Evolutionary conservation across 2,113 vertebrate species (phyloP).

Genomic region (Todiramphus chloris): DNA sequence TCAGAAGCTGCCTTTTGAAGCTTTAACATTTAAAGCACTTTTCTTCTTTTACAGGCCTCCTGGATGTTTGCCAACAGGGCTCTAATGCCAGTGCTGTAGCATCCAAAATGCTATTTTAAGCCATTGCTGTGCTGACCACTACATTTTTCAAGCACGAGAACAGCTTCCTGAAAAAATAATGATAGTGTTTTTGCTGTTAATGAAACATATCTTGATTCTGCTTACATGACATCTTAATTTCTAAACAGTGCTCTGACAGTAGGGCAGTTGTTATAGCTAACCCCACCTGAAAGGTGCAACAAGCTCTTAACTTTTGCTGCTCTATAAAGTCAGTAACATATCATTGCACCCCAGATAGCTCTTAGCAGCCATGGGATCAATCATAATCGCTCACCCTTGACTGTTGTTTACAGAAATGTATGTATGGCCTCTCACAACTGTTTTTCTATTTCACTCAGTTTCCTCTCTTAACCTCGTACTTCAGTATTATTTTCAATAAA

Average conservation of each 20-base stretch:
- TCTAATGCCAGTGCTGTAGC: constrained; percentile 8
- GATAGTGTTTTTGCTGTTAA: background rate
- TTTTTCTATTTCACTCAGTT: background rate
- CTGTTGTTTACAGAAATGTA: too few species aligned
- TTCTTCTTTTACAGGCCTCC: background rate
- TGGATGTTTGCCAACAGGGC: background rate
- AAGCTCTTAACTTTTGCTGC: background rate
- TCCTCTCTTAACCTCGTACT: background rate
- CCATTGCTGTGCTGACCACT: constrained; percentile 36
- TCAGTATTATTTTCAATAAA: background rate
- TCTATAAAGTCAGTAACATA: background rate
- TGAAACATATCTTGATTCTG: background rate
- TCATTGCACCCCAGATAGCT: background rate
- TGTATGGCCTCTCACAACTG: too few species aligned
- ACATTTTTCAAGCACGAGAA: constrained; percentile 51
- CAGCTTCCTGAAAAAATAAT: constrained; percentile 38
- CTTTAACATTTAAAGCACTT: background rate
- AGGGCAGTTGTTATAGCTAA: background rate
- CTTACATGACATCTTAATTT: background rate
- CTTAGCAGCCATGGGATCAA: background rate
- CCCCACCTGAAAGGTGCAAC: background rate
- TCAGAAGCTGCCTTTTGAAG: background rate
- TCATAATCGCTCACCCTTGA: background rate
- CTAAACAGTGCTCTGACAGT: background rate
- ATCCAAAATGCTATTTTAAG: constrained; percentile 60